Base-by-base conservation (phyloP, 1,140 invertebrate genomes). In the Drosophila arizonae region DNA sequence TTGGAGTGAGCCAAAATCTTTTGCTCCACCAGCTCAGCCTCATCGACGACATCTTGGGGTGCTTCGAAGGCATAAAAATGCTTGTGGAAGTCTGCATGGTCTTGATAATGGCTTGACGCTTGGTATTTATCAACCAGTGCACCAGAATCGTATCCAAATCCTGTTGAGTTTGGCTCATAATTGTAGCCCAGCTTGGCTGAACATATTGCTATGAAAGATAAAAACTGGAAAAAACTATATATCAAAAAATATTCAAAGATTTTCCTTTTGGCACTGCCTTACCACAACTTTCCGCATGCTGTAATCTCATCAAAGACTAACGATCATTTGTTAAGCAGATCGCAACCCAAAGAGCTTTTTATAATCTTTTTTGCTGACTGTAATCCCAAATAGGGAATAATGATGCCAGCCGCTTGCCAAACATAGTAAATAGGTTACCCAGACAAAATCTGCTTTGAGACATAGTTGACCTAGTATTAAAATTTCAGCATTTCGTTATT, bases 31-130 rank as follows among this genome's bases (percentile, higher is more conserved):
- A 76, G 36, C 3, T 78, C 74, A 4, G 73, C 67, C 52, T 86
- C 81, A 50, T 89, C 85, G 0, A 28, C 55, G 0, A 75, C 79
- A 11, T 79, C 81, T 36, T 86, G 77, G 8, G 86, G 86, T 4
- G 90, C 90, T 13, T 81, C 77, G 8, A 86, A 91, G 11, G 81
- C 88, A 65, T 89, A 91, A 43, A 89, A 91, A 39, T 91, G 80
- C 46, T 90, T 91, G 39, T 90, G 78, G 39, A 64, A 77, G 24
- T 72, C 78, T 1, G 63, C 72, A 60, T 90, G 70, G 13, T 78
- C 63, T 28, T 80, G 48, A 26, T 79, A 69, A 6, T 77, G 76
- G 51, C 75, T 61, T 4, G 30, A 41, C 0, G 68, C 1, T 15
- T 58, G 45, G 1, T 55, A 48, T 8, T 4, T 26, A 17, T 28